Evolutionary conservation across 2,797 vertebrate species (phyloP).

Genomic region (Peromyscus eremicus): DNA sequence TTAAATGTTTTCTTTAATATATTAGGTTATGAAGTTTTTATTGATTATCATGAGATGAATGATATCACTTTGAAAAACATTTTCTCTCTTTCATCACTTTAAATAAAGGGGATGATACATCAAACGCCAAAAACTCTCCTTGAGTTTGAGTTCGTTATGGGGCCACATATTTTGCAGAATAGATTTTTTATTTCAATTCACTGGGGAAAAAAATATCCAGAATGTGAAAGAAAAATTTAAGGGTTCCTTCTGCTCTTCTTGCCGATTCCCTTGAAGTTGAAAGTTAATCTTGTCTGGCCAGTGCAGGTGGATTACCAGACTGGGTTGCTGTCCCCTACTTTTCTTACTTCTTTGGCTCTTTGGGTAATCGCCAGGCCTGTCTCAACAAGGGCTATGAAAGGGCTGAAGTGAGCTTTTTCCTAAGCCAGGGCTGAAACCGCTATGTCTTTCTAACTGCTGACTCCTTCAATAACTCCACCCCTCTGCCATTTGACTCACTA

Average conservation of each 20-base stretch:
- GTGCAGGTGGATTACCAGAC: constrained; percentile 80
- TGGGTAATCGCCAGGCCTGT: constrained; percentile 74
- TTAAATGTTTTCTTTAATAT: constrained; percentile 75
- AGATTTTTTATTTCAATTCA: constrained; percentile 76
- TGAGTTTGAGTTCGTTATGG: constrained; percentile 71
- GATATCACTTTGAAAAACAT: constrained; percentile 76
- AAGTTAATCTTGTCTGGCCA: constrained; percentile 74
- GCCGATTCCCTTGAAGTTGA: constrained; percentile 76
- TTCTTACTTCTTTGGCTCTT: constrained; percentile 76
- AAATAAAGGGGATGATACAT: constrained; percentile 76
- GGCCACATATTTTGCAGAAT: constrained; percentile 80
- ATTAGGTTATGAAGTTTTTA: constrained; percentile 73
- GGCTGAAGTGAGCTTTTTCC: constrained; percentile 59
- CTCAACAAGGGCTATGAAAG: constrained; percentile 65
- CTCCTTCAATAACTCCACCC: not conserved
- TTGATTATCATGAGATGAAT: constrained; percentile 82
- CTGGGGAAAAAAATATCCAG: constrained; percentile 71
- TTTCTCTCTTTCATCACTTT: constrained; percentile 80
- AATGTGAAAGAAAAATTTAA: constrained; percentile 76
- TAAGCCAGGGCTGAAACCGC: not conserved
- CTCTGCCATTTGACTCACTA: not conserved
- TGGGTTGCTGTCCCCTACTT: constrained; percentile 66
- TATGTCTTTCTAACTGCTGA: constrained; percentile 2
- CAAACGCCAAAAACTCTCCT: constrained; percentile 76
- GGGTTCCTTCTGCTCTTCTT: constrained; percentile 77